Base-by-base conservation (phyloP, 2,888 invertebrate species). In the Beris chalybata region DNA sequence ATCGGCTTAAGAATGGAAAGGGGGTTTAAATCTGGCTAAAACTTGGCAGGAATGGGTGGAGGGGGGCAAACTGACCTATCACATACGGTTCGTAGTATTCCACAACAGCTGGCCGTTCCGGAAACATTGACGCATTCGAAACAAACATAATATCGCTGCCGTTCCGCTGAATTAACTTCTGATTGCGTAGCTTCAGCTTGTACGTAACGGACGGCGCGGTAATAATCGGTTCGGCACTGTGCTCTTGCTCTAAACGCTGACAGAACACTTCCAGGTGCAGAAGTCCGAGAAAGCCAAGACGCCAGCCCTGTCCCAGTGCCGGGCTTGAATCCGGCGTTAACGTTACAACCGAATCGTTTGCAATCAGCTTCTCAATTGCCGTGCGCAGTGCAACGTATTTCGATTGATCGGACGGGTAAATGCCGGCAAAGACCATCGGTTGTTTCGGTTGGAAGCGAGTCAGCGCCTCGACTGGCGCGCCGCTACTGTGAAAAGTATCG, bases 321-420 rank as follows among this genome's bases (percentile, higher is more conserved):
- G 92, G 89, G 80, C 93, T 93, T 5, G 90, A 87, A 81, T 97
- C 97, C 13, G 87, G 78, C 47, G 83, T 83, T 4, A 95, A 84
- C n/a, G 88, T 85, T 4, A 98, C 97, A 67, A 93, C 95, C 5
- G 93, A 91, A 81, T 99, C 98, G 81, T 97, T 99, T 48, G 99
- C 83, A n/a, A 89, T 86, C 54, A 99, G 83, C 80, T 95, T 95
- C 70, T 95, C 94, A 64, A 99, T 89, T 11, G 98, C 93, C 74
- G 84, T 86, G 73, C 89, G 84, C 13, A 97, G 82, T 64, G 84
- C 83, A 0, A 85, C 76, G 76, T 91, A 90, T 75, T 95, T 91
- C 0, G 93, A 91, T 76, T 95, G 94, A 79, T 97, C 95, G 57
- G 90, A 84, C 0, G 98, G 97, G 81, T 92, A 99, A 66, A 81